These are phyloP conservation scores for Pimephales promelas DNA, from an alignment of 2,113 vertebrate genomes.

Conservation along the genomic window DNA sequence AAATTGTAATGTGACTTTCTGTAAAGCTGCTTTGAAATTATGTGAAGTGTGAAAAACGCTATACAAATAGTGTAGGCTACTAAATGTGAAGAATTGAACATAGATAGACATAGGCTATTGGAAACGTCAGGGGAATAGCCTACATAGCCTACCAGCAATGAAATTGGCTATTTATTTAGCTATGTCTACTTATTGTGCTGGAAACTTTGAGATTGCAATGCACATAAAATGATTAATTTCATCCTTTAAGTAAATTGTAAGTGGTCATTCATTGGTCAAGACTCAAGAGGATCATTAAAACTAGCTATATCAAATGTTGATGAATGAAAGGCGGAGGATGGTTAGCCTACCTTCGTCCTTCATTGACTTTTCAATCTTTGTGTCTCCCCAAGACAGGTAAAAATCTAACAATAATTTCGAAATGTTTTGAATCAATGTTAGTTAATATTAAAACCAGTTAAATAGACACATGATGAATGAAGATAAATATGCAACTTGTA, in stretches of 20 bases:
- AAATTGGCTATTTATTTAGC: neutral
- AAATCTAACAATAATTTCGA: neutral
- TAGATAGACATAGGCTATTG: no score
- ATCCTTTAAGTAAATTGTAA: neutral
- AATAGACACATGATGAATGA: neutral
- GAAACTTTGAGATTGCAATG: neutral
- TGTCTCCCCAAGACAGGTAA: neutral
- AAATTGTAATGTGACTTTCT: no score
- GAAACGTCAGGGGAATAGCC: neutral
- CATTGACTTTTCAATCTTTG: neutral
- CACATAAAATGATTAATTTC: no score
- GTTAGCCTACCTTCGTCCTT: no score
- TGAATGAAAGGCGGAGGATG: neutral
- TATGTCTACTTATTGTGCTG: neutral
- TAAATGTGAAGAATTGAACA: no score
- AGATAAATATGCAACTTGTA: no score
- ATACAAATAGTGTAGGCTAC: no score
- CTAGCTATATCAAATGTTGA: neutral
- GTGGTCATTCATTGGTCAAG: no score
- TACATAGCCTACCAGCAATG: neutral
- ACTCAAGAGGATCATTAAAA: neutral
- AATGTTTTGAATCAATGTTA: neutral
- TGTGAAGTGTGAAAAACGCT: no score
- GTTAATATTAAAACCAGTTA: neutral
- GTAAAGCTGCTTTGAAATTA: no score